Conservation (phyloP, 2,113 vertebrate species). For the Bothrops jararaca region DNA sequence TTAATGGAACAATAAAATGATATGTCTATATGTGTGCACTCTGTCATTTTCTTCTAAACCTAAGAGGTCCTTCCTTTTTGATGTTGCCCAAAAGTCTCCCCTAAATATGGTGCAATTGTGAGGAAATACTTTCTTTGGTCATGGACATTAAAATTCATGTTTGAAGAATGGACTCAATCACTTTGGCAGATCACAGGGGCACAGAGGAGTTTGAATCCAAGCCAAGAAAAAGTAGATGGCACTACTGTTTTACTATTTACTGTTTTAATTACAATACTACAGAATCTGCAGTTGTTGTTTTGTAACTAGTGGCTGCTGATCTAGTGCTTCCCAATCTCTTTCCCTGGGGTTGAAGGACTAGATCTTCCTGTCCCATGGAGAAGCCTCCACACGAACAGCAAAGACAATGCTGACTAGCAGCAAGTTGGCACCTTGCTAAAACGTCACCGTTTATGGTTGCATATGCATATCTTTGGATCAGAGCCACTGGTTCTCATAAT, state of each 20-base stretch:
- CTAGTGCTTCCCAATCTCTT: background rate
- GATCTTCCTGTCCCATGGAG: no score
- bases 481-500: background rate
- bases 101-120: background rate
- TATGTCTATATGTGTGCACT: background rate
- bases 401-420: background rate
- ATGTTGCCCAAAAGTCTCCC: no score
- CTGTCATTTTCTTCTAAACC: background rate
- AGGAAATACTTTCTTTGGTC: background rate
- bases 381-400: background rate
- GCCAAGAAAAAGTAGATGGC: background rate
- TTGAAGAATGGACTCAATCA: background rate
- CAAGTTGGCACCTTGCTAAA: background rate
- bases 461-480: background rate
- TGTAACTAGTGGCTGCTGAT: background rate
- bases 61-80: background rate
- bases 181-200: background rate
- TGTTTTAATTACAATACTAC: background rate
- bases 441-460: background rate
- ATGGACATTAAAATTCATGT: background rate
- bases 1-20: background rate
- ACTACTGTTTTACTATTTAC: background rate
- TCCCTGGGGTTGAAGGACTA: background rate
- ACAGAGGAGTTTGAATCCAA: background rate
- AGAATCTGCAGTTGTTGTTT: background rate